These are phyloP conservation scores for Actinernus sp. DNA, from an alignment of 92 coral and sea anemone genomes.

Conservation along the genomic window DNA sequence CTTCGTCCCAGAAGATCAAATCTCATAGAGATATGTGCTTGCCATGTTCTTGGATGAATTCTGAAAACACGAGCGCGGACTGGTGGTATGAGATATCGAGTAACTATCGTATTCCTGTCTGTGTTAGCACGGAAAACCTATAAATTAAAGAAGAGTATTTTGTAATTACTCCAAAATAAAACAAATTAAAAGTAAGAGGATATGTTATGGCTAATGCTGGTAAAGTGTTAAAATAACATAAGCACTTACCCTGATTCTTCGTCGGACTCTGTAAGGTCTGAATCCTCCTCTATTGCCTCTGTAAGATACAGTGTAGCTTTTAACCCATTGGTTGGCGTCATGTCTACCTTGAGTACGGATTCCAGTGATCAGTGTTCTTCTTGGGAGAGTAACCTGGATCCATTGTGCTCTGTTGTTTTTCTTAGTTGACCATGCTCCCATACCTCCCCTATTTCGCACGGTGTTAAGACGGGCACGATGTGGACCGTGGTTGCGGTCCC, in stretches of 20 bases:
- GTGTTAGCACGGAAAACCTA: too few species aligned
- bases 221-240: too few species aligned
- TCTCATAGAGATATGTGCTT: slow-evolving; percentile 47
- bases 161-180: too few species aligned
- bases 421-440: slow-evolving; percentile 87
- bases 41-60: slow-evolving; percentile 48
- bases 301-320: slow-evolving; percentile 36
- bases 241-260: too few species aligned
- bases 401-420: slow-evolving; percentile 66
- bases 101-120: too few species aligned
- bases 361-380: slow-evolving; percentile 67
- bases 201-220: too few species aligned
- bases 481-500: slow-evolving; percentile 79
- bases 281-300: slow-evolving; percentile 61
- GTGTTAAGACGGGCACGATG: slow-evolving; percentile 70
- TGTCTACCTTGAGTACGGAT: slow-evolving; percentile 68
- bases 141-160: too few species aligned
- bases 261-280: too few species aligned
- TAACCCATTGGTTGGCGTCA: slow-evolving; percentile 66
- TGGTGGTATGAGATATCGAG: too few species aligned
- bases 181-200: too few species aligned
- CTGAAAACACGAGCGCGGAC: slow-evolving; percentile 36
- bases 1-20: slow-evolving; percentile 55
- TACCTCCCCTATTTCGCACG: slow-evolving; percentile 61
- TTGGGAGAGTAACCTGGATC: slow-evolving; percentile 72